phyloP scores from a whole-genome alignment of 2,113 vertebrate species.

The Sprattus sprattus region DNA sequence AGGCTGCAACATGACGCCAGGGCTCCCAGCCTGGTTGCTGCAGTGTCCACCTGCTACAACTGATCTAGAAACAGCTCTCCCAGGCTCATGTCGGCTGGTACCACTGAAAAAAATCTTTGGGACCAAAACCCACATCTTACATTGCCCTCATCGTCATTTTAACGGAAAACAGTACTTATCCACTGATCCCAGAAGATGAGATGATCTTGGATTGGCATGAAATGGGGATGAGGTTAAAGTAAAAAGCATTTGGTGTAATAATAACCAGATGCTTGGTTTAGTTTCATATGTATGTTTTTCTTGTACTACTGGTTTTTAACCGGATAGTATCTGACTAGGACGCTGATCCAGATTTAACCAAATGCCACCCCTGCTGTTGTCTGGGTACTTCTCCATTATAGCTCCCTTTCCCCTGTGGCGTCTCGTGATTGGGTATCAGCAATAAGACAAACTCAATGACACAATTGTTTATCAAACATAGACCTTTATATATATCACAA shows the following conservation, averaged over 20 bases:
- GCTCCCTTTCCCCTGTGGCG: background rate
- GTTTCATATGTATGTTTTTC: too few relatives aligned
- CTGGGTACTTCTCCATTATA: background rate
- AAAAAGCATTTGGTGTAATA: too few relatives aligned
- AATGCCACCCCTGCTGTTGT: constrained; percentile 6
- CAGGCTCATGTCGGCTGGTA: background rate
- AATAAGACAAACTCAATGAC: background rate
- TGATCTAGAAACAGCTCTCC: background rate
- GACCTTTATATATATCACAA: background rate
- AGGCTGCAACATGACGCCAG: background rate
- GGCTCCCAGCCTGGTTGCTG: background rate
- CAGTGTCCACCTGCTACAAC: background rate
- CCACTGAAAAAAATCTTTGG: background rate
- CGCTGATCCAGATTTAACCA: too few relatives aligned
- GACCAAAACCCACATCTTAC: background rate
- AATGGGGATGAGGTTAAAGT: too few relatives aligned
- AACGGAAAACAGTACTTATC: background rate
- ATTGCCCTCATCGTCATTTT: background rate
- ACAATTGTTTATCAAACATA: background rate
- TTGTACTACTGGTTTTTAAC: too few relatives aligned
- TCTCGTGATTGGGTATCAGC: background rate
- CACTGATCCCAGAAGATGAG: too few relatives aligned
- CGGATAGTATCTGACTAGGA: too few relatives aligned
- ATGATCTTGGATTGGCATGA: too few relatives aligned
- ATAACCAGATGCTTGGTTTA: too few relatives aligned